Evolutionary conservation across 2,888 invertebrate species (phyloP).

Genomic region (Seladonia tumulorum): DNA sequence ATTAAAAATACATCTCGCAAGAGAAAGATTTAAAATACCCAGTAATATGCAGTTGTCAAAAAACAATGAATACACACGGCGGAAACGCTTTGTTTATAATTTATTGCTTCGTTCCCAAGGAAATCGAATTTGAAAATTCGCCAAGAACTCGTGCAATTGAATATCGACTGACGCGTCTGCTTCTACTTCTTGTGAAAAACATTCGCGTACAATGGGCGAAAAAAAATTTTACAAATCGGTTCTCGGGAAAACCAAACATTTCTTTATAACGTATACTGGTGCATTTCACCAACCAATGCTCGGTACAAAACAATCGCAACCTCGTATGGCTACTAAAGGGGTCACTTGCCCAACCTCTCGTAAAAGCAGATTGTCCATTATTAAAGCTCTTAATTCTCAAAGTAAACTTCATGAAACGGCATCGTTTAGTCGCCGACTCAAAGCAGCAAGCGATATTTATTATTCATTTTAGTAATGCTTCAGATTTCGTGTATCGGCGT

Average conservation of each 20-base stretch:
- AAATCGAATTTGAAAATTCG: not conserved
- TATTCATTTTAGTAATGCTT: slow-evolving; percentile 7
- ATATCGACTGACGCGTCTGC: not conserved
- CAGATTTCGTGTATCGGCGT: not conserved
- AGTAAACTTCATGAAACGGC: slow-evolving; percentile 12
- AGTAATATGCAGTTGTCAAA: too few species aligned
- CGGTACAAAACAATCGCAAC: not conserved
- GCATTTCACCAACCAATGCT: not conserved
- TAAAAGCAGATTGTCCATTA: not conserved
- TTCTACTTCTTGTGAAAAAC: not conserved
- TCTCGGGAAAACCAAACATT: not conserved
- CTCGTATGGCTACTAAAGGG: not conserved
- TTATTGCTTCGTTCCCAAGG: not conserved
- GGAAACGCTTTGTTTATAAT: too few species aligned
- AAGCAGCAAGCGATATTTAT: slow-evolving; percentile 2
- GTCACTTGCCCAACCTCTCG: not conserved
- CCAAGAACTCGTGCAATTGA: not conserved
- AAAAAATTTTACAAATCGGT: not conserved
- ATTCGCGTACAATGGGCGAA: not conserved
- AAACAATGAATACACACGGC: too few species aligned
- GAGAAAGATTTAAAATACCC: too few species aligned
- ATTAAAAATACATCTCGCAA: not conserved
- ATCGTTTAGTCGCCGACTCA: not conserved
- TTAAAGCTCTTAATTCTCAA: slow-evolving; percentile 5
- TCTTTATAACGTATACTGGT: not conserved